These are phyloP conservation scores for Drosophila neotestacea DNA, from an alignment of 2,888 invertebrate species.

Conservation along the genomic window DNA sequence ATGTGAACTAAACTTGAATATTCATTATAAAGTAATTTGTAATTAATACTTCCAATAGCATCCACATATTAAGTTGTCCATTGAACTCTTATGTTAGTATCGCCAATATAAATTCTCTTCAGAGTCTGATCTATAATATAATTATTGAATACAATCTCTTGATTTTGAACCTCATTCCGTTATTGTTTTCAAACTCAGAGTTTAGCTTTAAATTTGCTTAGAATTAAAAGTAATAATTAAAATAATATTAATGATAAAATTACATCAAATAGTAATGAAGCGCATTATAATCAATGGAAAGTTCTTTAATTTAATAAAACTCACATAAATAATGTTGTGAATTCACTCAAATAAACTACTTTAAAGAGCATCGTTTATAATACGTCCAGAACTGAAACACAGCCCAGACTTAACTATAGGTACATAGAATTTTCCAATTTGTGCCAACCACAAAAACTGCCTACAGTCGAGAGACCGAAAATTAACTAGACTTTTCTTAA, in stretches of 20 bases:
- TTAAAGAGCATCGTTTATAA: neutral
- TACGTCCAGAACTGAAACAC: neutral
- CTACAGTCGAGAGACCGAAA: neutral
- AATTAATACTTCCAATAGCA: neutral
- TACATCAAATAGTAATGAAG: neutral
- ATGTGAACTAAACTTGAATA: slow-evolving; percentile 29
- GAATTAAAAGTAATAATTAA: too few relatives aligned
- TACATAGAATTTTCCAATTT: neutral
- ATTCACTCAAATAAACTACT: neutral
- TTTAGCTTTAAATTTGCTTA: too few relatives aligned
- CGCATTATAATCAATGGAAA: neutral
- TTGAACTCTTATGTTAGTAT: too few relatives aligned
- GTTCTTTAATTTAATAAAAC: slow-evolving; percentile 3
- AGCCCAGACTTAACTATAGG: neutral
- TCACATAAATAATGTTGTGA: slow-evolving; percentile 5
- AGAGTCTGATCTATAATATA: too few relatives aligned
- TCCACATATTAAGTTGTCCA: too few relatives aligned
- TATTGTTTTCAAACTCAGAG: too few relatives aligned
- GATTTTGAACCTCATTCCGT: too few relatives aligned
- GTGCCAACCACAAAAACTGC: neutral
- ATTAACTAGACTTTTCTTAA: neutral
- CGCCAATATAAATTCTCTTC: too few relatives aligned
- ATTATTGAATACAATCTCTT: too few relatives aligned
- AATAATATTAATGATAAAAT: too few relatives aligned
- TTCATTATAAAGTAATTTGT: neutral